Percentiles rank a stretch among this genome's conserved stretches.
Evolutionary conservation across 1,140 invertebrate species (phyloP).

Genomic region (Paramacrobiotus metropolitanus): DNA sequence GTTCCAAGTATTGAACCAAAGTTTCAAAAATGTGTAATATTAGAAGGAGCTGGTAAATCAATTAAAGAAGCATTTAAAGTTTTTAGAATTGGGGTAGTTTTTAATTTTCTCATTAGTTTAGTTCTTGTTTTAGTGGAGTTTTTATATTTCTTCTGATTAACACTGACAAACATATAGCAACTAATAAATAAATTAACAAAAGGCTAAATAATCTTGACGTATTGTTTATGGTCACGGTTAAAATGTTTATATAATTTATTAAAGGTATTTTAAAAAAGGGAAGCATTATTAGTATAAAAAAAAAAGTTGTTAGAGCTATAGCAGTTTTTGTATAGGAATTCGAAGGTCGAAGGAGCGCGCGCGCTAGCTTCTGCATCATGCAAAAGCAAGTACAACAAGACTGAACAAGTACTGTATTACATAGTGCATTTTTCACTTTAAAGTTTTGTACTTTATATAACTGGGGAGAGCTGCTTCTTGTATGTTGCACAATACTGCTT

Average conservation of each 20-base stretch:
- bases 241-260: neutral
- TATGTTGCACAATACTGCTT: too few relatives aligned
- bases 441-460: too few relatives aligned
- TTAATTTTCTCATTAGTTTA: neutral
- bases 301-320: neutral
- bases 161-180: neutral
- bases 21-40: slow-evolving; percentile 9
- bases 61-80: neutral
- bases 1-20: slow-evolving; percentile 10
- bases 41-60: neutral
- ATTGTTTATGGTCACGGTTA: neutral
- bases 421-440: too few relatives aligned
- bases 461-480: too few relatives aligned
- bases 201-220: too few relatives aligned
- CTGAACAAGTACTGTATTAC: too few relatives aligned
- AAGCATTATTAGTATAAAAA: neutral
- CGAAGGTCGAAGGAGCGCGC: too few relatives aligned
- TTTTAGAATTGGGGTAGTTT: neutral
- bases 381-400: too few relatives aligned
- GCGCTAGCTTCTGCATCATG: too few relatives aligned
- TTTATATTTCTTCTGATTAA: neutral
- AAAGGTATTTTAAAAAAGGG: neutral
- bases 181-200: neutral
- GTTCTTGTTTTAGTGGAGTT: neutral
- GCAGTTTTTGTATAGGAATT: neutral